Percentiles rank a stretch among this genome's conserved stretches.
Conservation (phyloP, 2,113 vertebrate genomes). For the Leptocoma aspasia region DNA sequence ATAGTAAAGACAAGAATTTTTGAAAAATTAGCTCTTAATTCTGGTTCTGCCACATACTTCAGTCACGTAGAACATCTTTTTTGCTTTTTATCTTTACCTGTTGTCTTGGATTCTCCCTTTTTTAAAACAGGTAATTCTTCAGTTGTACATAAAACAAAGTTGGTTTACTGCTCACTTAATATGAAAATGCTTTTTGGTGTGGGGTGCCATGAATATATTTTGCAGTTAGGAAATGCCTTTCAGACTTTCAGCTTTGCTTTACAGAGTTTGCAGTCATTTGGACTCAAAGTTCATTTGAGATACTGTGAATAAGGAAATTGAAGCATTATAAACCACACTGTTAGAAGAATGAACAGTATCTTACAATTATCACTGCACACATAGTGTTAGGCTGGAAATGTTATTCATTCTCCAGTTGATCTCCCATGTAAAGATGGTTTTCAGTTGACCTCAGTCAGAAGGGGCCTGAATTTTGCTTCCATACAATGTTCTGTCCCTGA, state of each 20-base stretch:
- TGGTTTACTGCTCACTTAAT: background rate
- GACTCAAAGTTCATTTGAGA: background rate
- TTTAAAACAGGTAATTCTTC: background rate
- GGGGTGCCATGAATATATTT: background rate
- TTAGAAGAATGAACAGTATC: background rate
- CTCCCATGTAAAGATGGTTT: background rate
- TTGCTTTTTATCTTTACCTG: background rate
- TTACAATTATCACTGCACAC: background rate
- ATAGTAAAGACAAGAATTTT: background rate
- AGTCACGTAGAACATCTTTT: accelerated
- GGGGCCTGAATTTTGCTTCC: background rate
- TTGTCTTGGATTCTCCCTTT: background rate
- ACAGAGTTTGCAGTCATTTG: background rate
- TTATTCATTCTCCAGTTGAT: background rate
- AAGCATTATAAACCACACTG: background rate
- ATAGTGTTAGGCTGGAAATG: background rate
- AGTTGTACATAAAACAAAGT: background rate
- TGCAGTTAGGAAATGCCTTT: background rate
- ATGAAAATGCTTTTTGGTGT: background rate
- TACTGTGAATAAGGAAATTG: background rate
- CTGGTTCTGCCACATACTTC: background rate
- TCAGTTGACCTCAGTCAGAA: background rate
- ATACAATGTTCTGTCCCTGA: background rate
- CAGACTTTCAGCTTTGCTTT: background rate
- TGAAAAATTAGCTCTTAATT: background rate